Percentiles rank a stretch among this genome's conserved stretches.
These are phyloP conservation scores for Drosophila pseudoobscura DNA, from an alignment of 1,140 invertebrate genomes.

Conservation along the genomic window DNA sequence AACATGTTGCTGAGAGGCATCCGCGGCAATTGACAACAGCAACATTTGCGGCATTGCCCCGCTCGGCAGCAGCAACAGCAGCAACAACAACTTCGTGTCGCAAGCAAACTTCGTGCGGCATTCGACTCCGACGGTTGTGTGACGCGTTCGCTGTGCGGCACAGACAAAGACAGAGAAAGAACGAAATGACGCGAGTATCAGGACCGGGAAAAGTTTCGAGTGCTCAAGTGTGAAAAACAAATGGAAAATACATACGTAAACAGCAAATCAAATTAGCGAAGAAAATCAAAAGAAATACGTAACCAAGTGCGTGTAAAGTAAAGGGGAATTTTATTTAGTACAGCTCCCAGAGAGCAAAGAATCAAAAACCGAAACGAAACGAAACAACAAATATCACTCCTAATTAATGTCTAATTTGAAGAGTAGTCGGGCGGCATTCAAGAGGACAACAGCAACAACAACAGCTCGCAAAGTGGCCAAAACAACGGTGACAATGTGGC, in stretches of 20 bases:
- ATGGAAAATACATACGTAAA: constrained; percentile 6
- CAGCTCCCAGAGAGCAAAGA: background rate
- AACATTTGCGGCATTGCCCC: constrained; percentile 23
- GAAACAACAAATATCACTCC: constrained; percentile 65
- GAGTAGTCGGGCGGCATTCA: background rate
- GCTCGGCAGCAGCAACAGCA: constrained; percentile 24
- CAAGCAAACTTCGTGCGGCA: constrained; percentile 33
- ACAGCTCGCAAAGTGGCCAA: constrained; percentile 32
- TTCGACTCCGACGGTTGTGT: constrained; percentile 57
- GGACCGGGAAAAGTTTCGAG: constrained; percentile 5
- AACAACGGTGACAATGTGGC: constrained; percentile 71
- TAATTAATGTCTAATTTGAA: constrained; percentile 66
- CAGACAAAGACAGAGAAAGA: constrained; percentile 10
- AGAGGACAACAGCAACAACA: constrained; percentile 6
- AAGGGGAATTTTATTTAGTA: background rate
- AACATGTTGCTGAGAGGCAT: constrained; percentile 57
- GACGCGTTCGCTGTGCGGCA: constrained; percentile 41
- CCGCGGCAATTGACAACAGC: constrained; percentile 30
- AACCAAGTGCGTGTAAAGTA: constrained; percentile 25
- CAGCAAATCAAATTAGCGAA: constrained; percentile 8
- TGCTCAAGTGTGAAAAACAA: constrained; percentile 26
- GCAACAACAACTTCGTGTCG: constrained; percentile 52
- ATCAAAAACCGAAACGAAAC: constrained; percentile 37
- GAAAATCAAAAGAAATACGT: constrained; percentile 19
- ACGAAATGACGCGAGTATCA: background rate